Evolutionary conservation across 2,888 invertebrate genomes (phyloP).

Genomic region (Kuschelorhynchus macadamiae): DNA sequence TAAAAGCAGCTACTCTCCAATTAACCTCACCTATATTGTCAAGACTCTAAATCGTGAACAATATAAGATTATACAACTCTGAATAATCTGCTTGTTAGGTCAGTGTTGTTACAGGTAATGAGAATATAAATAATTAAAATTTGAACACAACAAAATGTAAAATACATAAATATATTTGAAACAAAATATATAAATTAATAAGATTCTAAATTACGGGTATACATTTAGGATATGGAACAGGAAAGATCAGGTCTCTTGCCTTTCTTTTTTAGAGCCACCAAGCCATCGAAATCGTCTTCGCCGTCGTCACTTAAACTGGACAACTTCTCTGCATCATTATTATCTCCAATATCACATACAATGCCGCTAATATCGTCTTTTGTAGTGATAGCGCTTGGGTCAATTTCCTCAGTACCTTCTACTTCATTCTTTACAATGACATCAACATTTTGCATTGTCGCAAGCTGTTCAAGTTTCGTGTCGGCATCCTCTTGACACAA

Average conservation of each 20-base stretch:
- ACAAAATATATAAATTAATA: too few relatives aligned
- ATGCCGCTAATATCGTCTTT: neutral
- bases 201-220: too few relatives aligned
- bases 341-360: neutral
- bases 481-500: neutral
- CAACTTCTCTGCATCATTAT: neutral
- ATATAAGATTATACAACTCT: too few relatives aligned
- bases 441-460: neutral
- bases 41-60: too few relatives aligned
- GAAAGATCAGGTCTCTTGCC: slow-evolving; percentile 41
- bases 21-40: too few relatives aligned
- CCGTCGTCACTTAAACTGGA: neutral
- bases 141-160: too few relatives aligned
- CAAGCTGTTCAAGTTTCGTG: neutral
- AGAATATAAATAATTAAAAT: too few relatives aligned
- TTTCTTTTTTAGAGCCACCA: slow-evolving; percentile 40
- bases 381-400: neutral
- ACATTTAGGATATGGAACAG: slow-evolving; percentile 39
- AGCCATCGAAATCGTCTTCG: slow-evolving; percentile 6
- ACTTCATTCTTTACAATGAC: neutral
- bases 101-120: too few relatives aligned
- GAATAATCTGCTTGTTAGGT: too few relatives aligned
- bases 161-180: too few relatives aligned
- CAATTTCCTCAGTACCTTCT: neutral
- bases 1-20: too few relatives aligned